Percentiles rank a stretch among this genome's conserved stretches.
Evolutionary conservation across 2,888 invertebrate genomes (phyloP).

Genomic region (Nineta flava): DNA sequence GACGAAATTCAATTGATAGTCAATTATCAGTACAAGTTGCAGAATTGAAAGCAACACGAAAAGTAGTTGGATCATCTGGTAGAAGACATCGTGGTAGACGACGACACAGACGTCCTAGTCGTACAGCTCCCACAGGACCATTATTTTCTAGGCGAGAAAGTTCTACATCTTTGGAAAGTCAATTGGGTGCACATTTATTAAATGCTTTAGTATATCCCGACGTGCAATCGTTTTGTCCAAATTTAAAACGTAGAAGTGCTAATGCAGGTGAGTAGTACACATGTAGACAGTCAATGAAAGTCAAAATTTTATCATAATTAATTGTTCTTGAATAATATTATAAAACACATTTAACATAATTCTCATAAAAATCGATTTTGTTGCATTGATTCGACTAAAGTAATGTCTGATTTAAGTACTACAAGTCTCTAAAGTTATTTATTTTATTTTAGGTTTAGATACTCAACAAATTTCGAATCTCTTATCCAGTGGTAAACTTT

Average conservation of each 20-base stretch:
- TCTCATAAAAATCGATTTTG: too few species aligned
- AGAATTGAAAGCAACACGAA: constrained; percentile 57
- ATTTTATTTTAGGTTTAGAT: constrained; percentile 21
- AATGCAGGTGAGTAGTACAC: constrained; percentile 24
- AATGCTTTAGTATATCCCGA: constrained; percentile 36
- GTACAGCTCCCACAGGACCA: constrained; percentile 21
- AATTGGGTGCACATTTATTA: constrained; percentile 51
- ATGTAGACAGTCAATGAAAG: background rate
- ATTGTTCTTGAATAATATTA: too few species aligned
- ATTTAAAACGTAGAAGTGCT: constrained; percentile 33
- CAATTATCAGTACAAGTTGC: constrained; percentile 73
- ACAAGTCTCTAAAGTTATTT: too few species aligned
- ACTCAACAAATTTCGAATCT: constrained; percentile 25
- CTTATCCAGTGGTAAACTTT: constrained; percentile 23
- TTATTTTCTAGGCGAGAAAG: constrained; percentile 36
- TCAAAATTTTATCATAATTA: too few species aligned
- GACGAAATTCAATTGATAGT: constrained; percentile 76
- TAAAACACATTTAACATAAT: too few species aligned
- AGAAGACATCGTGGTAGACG: constrained; percentile 21
- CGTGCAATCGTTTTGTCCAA: constrained; percentile 38
- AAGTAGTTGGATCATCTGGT: constrained; percentile 33
- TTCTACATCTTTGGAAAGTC: constrained; percentile 69
- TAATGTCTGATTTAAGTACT: too few species aligned
- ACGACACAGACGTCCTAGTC: constrained; percentile 28
- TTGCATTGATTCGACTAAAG: too few species aligned